phyloP scores from a whole-genome alignment of 2,113 vertebrate genomes.

The Cyrtonyx montezumae region DNA sequence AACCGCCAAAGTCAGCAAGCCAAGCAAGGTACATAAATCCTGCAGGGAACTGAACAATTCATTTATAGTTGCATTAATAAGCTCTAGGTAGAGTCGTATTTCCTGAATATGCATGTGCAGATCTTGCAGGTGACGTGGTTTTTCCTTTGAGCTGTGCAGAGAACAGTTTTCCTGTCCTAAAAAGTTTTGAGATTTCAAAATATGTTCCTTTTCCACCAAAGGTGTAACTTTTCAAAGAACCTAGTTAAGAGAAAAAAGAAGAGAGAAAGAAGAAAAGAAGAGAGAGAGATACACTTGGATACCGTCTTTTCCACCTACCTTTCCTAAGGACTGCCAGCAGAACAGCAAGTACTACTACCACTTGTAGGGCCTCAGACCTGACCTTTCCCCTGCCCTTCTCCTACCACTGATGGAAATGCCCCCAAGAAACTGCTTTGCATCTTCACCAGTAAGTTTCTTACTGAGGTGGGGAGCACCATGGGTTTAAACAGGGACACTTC shows the following conservation, averaged over 20 bases:
- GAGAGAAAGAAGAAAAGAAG: neutral
- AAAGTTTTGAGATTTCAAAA: neutral
- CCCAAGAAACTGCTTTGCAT: neutral
- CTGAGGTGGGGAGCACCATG: neutral
- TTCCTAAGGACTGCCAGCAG: neutral
- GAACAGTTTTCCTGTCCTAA: neutral
- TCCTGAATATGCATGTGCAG: neutral
- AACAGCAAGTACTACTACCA: neutral
- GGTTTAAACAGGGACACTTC: neutral
- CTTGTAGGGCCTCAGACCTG: neutral
- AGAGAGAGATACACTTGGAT: neutral
- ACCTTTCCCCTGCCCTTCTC: neutral
- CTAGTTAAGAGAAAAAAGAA: neutral
- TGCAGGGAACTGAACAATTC: constrained; percentile 1
- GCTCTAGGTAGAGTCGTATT: neutral
- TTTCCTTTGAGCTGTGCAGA: neutral
- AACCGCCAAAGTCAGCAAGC: constrained; percentile 50
- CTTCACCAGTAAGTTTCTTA: neutral
- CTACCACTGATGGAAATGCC: neutral
- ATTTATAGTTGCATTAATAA: constrained; percentile 10
- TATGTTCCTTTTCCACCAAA: neutral
- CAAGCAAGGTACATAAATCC: constrained; percentile 10
- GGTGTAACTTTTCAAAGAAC: neutral
- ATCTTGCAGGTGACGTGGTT: neutral
- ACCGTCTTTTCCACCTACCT: neutral